Base-by-base conservation (phyloP, 2,888 invertebrate genomes). In the Drosophila eohydei region DNA sequence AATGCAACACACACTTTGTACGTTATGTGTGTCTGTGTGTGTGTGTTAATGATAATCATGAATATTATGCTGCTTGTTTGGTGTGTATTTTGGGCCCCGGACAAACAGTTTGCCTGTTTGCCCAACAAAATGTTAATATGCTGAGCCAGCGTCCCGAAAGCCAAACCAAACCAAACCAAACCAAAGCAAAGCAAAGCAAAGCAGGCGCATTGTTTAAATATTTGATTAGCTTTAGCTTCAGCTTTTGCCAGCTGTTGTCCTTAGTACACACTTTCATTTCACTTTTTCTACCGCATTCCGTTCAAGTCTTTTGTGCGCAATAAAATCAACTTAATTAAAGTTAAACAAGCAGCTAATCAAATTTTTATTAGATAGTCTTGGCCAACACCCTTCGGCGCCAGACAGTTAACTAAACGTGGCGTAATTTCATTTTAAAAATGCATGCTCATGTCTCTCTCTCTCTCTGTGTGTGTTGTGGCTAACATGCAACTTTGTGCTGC, bases 321-420 rank as follows among this genome's bases (percentile, higher is more conserved):
- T 80, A 73, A 78, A 80, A 86, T 86, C 77, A 86, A 86, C 84
- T 86, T 86, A 86, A 86, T 86, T 88, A 87, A 87, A 87, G 87
- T 84, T 87, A 87, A 87, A 86, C 86, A 86, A 88, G 87, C 84
- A 79, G 88, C 88, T 87, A 88, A 87, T 88, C 87, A 87, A 87
- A 87, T 84, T 87, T 88, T 69, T 82, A 88, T 88, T 76, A 78
- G 69, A 64, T 59, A 72, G 74, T 64, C 80, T 74, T 74, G 72
- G 38, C 14, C 50, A 51, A 50, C 62, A 52, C 51, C 55, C 56
- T 40, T 40, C 48, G 30, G 30, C 40, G 34, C 59, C 65, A 71
- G 78, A 69, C 74, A 73, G 68, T 80, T 78, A 80, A 81, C 82
- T 81, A 86, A 86, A 78, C 69, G 88, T 76, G 74, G 80, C 65